Evolutionary conservation across 2,797 vertebrate genomes (phyloP).

Genomic region (Sebastes nivosus): DNA sequence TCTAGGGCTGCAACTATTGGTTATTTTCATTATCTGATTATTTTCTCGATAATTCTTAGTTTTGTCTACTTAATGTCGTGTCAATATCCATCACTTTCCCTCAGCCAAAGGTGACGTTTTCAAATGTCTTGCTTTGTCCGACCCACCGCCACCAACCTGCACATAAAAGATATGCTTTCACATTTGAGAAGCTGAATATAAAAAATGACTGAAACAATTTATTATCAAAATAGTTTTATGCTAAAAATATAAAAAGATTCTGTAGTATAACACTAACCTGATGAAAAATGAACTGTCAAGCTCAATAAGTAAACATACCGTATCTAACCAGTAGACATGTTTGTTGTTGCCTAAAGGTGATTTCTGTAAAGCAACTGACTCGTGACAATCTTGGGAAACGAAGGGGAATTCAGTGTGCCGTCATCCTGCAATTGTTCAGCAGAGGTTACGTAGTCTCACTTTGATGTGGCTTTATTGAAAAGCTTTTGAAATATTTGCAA

Average conservation of each 20-base stretch:
- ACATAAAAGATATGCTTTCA: neutral
- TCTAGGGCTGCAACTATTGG: too few species aligned
- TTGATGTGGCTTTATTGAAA: too few species aligned
- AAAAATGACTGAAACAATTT: neutral
- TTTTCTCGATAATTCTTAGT: neutral
- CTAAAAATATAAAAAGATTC: neutral
- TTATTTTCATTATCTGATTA: neutral
- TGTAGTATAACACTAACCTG: neutral
- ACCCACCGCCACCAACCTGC: fast-evolving
- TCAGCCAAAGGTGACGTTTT: too few species aligned
- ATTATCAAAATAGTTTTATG: neutral
- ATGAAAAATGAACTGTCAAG: neutral
- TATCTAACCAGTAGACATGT: too few species aligned
- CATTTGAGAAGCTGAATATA: neutral
- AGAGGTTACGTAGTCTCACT: too few species aligned
- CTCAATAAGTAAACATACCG: neutral
- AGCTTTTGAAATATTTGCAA: neutral
- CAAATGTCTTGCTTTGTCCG: too few species aligned
- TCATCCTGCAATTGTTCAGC: too few species aligned
- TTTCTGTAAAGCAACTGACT: too few species aligned
- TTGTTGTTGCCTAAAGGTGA: too few species aligned
- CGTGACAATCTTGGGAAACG: neutral
- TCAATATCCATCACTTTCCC: too few species aligned
- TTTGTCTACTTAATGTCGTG: neutral
- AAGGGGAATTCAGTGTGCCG: neutral